phyloP scores from a whole-genome alignment of 2,888 invertebrate species.

The Magallana nippona region DNA sequence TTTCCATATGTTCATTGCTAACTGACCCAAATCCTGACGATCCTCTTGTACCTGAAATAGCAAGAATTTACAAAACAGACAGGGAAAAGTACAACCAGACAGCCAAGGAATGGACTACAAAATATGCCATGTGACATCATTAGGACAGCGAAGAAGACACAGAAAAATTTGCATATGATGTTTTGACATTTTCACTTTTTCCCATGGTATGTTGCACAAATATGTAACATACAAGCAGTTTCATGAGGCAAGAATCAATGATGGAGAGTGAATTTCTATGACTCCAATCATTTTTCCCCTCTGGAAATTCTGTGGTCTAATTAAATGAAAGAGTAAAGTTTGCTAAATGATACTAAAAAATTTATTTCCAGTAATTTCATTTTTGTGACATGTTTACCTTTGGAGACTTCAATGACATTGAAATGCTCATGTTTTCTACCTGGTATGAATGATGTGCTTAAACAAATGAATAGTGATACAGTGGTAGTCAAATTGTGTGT shows the following conservation, averaged over 20 bases:
- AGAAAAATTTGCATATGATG: slow-evolving; percentile 18
- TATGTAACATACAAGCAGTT: not conserved
- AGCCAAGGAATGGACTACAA: slow-evolving; percentile 99
- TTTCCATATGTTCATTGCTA: slow-evolving; percentile 99
- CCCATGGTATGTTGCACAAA: slow-evolving; percentile 22
- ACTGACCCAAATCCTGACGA: slow-evolving; percentile 99
- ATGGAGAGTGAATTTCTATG: not conserved
- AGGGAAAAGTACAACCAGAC: slow-evolving; percentile 99
- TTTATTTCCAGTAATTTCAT: too few species aligned
- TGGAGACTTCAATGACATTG: too few species aligned
- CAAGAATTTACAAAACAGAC: slow-evolving; percentile 99
- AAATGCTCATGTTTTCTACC: too few species aligned
- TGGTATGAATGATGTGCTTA: too few species aligned
- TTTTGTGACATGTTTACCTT: too few species aligned
- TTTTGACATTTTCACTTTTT: slow-evolving; percentile 26
- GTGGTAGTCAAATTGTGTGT: too few species aligned
- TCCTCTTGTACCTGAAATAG: slow-evolving; percentile 99
- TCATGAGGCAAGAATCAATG: slow-evolving; percentile 15
- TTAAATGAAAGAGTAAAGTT: too few species aligned
- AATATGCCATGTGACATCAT: slow-evolving; percentile 88
- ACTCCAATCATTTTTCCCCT: too few species aligned
- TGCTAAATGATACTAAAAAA: too few species aligned
- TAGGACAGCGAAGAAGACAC: not conserved
- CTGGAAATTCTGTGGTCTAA: too few species aligned
- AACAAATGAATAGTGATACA: too few species aligned